Evolutionary conservation across 2,113 vertebrate genomes (phyloP), one percentile per base, ranked within the genome.

Genomic region (Nesospiza acunhae): DNA sequence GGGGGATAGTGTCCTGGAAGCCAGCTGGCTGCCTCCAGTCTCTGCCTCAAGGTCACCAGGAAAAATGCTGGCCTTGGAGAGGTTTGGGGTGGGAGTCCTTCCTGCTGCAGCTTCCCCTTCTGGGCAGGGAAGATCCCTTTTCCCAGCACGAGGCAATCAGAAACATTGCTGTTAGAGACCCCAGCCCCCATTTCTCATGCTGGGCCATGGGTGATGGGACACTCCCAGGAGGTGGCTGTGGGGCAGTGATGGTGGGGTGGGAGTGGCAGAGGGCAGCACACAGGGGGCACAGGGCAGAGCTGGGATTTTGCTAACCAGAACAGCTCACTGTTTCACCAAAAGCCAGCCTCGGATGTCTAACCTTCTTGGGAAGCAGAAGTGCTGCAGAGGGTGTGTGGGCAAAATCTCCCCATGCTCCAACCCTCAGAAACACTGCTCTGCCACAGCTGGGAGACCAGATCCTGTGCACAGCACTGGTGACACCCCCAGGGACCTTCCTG

Each of bases 131-230:
- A 87, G 58, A 46, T 35, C 24, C 8, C 23, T 91, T 74, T 37
- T 77, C 17, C n/a, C 55, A 87, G 68, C 64, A 56, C 0, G 0
- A 49, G 31, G 16, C 5, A 3, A 6, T 35, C 39, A 49, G 20
- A 44, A 55, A 41, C 8, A 31, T 42, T 80, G 30, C 59, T 26
- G 4, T 31, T 0, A 1, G 13, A 50, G 26, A 64, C 41, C 33
- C 23, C 50, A 68, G 37, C 11, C 4, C 5, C 1, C 6, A 0
- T 42, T 27, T 14, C 26, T 35, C 18, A 58, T 59, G 21, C 39
- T 9, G 0, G 0, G 27, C 52, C 2, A 1, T 2, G 2, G 44
- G n/a, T 1, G 4, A 47, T 7, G n/a, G 55, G 44, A 64, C 18
- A 39, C 8, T 19, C 5, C 15, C 15, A 6, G 28, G 20, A 33